Evolutionary conservation across 2,797 vertebrate species (phyloP).

Genomic region (Lutjanus campechanus): DNA sequence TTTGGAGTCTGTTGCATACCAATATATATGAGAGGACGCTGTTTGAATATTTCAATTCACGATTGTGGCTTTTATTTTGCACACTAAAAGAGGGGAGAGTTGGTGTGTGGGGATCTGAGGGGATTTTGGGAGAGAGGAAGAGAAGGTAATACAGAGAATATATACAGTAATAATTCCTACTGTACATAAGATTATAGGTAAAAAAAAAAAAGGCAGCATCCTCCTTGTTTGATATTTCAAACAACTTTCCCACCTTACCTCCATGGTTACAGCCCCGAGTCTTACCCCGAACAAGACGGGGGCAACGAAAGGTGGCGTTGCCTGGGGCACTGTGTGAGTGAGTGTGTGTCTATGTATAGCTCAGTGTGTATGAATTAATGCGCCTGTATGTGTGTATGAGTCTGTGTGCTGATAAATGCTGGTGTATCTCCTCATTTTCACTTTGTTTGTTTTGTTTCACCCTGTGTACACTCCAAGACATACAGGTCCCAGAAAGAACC

Average conservation of each 20-base stretch:
- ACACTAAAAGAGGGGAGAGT: conserved; percentile 12
- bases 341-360: too few species aligned
- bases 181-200: conserved; percentile 5
- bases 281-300: conserved; percentile 13
- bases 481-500: too few species aligned
- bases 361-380: conserved; percentile 18
- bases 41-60: conserved; percentile 59
- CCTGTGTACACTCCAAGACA: too few species aligned
- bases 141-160: conserved; percentile 11
- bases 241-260: background rate
- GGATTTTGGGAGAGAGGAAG: conserved; percentile 15
- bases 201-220: background rate
- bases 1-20: conserved; percentile 61
- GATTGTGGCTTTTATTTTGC: conserved; percentile 51
- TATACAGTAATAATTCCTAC: conserved; percentile 6
- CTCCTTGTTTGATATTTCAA: conserved; percentile 16
- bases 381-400: background rate
- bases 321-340: conserved; percentile 16
- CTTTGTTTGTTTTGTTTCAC: background rate
- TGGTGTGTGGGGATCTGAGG: conserved; percentile 10
- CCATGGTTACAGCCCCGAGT: conserved; percentile 22
- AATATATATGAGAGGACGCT: conserved; percentile 41
- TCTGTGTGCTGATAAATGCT: background rate
- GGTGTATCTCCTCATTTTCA: background rate
- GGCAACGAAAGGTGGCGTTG: conserved; percentile 24